Conservation (phyloP, 2,113 vertebrate genomes). For the Fulmarus glacialis region DNA sequence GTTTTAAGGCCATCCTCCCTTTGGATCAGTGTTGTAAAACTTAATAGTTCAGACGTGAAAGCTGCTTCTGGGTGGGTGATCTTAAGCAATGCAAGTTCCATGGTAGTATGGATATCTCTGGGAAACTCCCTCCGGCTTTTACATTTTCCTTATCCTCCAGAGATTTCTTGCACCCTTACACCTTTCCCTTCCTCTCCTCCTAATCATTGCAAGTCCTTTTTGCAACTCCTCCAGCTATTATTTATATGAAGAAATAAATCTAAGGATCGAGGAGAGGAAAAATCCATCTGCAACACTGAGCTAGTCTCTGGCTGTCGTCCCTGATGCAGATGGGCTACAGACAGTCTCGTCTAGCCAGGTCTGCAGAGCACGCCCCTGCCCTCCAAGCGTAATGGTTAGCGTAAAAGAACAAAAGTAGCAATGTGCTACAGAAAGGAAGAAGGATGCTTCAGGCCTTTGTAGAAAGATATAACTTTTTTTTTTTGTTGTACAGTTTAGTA, state of each 20-base stretch:
- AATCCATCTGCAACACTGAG: not conserved
- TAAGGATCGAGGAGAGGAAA: not conserved
- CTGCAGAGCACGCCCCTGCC: not conserved
- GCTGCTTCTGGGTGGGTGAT: not conserved
- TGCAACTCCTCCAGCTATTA: not conserved
- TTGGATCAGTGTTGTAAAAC: not conserved
- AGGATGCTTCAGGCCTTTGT: not conserved
- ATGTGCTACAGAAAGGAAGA: not conserved
- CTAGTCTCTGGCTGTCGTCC: not conserved
- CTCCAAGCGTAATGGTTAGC: not conserved
- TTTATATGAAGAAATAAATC: not conserved
- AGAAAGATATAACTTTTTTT: not conserved
- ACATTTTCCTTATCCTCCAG: not conserved
- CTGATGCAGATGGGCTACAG: not conserved
- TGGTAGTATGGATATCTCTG: accelerated
- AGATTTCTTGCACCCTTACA: not conserved
- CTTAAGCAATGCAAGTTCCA: not conserved
- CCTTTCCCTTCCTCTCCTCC: not conserved
- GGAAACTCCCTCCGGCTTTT: not conserved
- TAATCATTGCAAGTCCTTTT: not conserved
- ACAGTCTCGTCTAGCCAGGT: not conserved
- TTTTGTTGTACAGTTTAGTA: not conserved
- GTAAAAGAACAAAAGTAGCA: accelerated
- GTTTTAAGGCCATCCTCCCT: not conserved
- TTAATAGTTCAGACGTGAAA: not conserved